These are phyloP conservation scores for Aeoliscus strigatus DNA, from an alignment of 2,797 vertebrate species.

Conservation along the genomic window DNA sequence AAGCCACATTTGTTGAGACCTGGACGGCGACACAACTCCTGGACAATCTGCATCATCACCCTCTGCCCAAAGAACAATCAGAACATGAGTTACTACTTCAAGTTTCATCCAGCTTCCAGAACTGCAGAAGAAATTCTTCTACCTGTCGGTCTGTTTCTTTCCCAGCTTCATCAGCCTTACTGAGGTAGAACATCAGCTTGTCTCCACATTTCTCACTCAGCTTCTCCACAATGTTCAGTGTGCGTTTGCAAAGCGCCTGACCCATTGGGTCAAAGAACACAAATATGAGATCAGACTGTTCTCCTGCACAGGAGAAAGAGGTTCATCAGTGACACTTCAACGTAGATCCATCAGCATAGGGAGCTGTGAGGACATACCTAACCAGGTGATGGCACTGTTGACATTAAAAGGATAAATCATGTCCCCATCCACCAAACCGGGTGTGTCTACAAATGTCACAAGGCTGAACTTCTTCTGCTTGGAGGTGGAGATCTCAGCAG, in stretches of 20 bases:
- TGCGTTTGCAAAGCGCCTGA: conserved; percentile 81
- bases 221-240: conserved; percentile 79
- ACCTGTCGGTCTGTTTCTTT: conserved; percentile 79
- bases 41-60: conserved; percentile 85
- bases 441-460: conserved; percentile 81
- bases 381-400: conserved; percentile 74
- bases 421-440: conserved; percentile 79
- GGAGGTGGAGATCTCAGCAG: conserved; percentile 79
- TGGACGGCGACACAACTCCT: conserved; percentile 79
- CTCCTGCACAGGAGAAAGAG: conserved; percentile 51
- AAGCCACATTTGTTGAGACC: conserved; percentile 84
- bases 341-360: neutral
- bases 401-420: conserved; percentile 81
- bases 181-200: conserved; percentile 78
- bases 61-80: conserved; percentile 54
- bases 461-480: conserved; percentile 83
- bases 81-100: neutral
- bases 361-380: conserved; percentile 61
- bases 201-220: conserved; percentile 76
- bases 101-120: neutral
- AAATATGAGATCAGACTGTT: conserved; percentile 78
- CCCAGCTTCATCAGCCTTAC: conserved; percentile 78
- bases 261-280: conserved; percentile 84
- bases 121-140: neutral
- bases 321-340: neutral